Conservation (phyloP, 2,113 vertebrate species). For the Spea bombifrons region DNA sequence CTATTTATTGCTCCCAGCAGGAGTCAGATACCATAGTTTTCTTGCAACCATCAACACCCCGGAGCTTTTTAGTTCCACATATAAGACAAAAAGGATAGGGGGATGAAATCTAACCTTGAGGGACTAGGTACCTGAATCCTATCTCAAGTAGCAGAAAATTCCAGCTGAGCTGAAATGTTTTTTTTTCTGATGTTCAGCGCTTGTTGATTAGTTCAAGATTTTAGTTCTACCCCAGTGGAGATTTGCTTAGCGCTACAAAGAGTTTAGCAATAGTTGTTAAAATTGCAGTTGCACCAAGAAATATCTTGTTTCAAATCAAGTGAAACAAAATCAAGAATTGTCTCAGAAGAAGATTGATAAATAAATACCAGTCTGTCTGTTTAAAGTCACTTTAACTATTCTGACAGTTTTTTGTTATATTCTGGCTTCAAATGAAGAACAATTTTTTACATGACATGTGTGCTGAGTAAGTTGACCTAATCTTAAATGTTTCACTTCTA, state of each 20-base stretch:
- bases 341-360: conserved; percentile 43
- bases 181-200: conserved; percentile 83
- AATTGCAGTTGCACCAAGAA: conserved; percentile 68
- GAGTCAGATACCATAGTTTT: conserved; percentile 80
- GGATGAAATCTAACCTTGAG: conserved; percentile 76
- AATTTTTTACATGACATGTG: too few species aligned
- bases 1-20: conserved; percentile 95
- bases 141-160: conserved; percentile 86
- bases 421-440: too few species aligned
- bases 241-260: conserved; percentile 72
- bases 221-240: conserved; percentile 91
- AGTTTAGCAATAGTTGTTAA: conserved; percentile 81
- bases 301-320: conserved; percentile 60
- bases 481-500: too few species aligned
- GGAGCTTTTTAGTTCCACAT: conserved; percentile 79
- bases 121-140: conserved; percentile 96
- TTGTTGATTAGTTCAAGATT: conserved; percentile 99
- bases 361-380: conserved; percentile 21
- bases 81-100: conserved; percentile 70
- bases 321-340: conserved; percentile 54
- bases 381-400: conserved; percentile 32
- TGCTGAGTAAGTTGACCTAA: too few species aligned
- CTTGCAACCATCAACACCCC: conserved; percentile 85
- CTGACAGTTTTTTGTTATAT: not conserved
- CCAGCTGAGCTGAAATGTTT: conserved; percentile 93